Evolutionary conservation across 2,113 vertebrate genomes (phyloP).

Genomic region (Syrmaticus mikado): DNA sequence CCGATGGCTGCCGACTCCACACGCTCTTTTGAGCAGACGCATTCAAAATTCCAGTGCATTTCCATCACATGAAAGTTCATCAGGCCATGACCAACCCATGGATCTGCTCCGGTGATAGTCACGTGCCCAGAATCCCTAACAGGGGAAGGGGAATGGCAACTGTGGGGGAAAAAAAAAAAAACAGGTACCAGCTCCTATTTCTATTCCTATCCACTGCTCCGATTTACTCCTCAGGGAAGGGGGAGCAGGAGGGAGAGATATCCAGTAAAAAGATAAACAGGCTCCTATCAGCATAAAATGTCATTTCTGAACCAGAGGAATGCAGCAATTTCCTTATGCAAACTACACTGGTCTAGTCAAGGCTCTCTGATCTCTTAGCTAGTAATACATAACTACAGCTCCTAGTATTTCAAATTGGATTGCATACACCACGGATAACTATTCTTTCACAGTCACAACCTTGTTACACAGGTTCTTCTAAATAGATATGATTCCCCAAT

Average conservation of each 20-base stretch:
- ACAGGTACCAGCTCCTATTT: neutral
- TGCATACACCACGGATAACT: conserved; percentile 46
- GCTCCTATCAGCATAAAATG: neutral
- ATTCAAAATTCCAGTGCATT: neutral
- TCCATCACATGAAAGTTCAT: neutral
- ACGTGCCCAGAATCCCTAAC: neutral
- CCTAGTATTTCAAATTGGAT: conserved; percentile 47
- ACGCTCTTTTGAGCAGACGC: neutral
- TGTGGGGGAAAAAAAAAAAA: neutral
- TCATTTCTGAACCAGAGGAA: neutral
- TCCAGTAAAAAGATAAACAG: neutral
- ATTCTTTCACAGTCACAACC: conserved; percentile 61
- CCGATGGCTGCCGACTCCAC: neutral
- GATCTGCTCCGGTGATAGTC: neutral
- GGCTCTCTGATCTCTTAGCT: conserved; percentile 39
- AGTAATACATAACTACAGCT: neutral
- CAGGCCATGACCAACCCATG: neutral
- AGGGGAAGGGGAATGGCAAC: neutral
- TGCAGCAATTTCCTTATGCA: neutral
- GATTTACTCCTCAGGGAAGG: neutral
- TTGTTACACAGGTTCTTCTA: conserved; percentile 64
- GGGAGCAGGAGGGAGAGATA: neutral
- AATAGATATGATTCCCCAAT: conserved; percentile 59
- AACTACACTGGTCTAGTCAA: conserved; percentile 28
- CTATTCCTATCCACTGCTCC: neutral